Conservation (phyloP, 2,888 invertebrate species). For the Callosobruchus maculatus region DNA sequence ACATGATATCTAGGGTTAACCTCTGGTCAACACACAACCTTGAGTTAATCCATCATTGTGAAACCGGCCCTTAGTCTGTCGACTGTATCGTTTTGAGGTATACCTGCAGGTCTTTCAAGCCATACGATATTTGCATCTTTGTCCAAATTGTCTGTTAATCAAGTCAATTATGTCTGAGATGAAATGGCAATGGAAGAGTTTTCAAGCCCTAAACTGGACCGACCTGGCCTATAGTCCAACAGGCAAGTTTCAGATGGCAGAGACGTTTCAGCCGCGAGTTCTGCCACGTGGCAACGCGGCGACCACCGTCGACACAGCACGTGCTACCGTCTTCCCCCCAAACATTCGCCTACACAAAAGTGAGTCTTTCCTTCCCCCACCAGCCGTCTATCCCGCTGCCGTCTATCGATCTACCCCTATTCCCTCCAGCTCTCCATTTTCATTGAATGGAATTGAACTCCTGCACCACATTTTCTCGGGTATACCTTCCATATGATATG, state of each 20-base stretch:
- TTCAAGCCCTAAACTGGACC: background rate
- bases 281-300: background rate
- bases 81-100: too few species aligned
- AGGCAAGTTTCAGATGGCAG: background rate
- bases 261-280: background rate
- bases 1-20: too few species aligned
- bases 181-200: too few species aligned
- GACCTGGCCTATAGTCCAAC: background rate
- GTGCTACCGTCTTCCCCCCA: constrained; percentile 35
- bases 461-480: constrained; percentile 20
- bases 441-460: constrained; percentile 40
- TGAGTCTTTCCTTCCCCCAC: constrained; percentile 40
- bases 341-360: constrained; percentile 44
- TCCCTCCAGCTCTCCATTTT: constrained; percentile 19
- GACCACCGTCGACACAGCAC: background rate
- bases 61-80: too few species aligned
- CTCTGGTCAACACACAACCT: too few species aligned
- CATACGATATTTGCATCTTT: too few species aligned
- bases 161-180: too few species aligned
- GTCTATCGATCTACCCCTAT: constrained; percentile 29
- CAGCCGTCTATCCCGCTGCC: constrained; percentile 11
- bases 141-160: too few species aligned
- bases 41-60: too few species aligned
- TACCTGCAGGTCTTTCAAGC: too few species aligned
- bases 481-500: background rate